phyloP scores from a whole-genome alignment of 2,888 invertebrate species.

The Nowickia ferox region DNA sequence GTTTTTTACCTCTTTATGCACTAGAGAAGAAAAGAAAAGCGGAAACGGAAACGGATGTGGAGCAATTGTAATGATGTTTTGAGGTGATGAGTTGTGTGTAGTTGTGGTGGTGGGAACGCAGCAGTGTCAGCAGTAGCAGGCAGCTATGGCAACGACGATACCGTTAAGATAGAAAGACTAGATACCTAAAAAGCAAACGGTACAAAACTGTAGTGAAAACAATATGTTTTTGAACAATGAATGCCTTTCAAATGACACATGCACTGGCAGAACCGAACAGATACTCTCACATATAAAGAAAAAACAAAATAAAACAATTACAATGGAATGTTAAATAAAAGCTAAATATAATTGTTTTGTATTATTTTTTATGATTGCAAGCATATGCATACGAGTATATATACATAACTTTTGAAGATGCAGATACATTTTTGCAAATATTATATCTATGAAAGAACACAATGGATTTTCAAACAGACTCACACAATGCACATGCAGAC shows the following conservation, averaged over 20 bases:
- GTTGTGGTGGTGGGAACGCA: constrained; percentile 19
- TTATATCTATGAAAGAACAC: constrained; percentile 10
- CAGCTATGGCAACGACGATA: constrained; percentile 3
- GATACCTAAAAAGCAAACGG: constrained; percentile 19
- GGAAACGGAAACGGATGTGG: constrained; percentile 70
- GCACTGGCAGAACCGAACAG: background rate
- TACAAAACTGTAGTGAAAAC: constrained; percentile 4
- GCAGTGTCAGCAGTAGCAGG: constrained; percentile 1
- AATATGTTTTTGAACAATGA: constrained; percentile 33
- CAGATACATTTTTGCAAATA: background rate
- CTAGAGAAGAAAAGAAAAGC: constrained; percentile 39
- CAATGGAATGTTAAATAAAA: constrained; percentile 33
- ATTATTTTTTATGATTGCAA: background rate
- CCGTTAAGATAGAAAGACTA: background rate
- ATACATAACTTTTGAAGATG: background rate
- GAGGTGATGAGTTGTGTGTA: constrained; percentile 45
- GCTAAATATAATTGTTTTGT: constrained; percentile 30
- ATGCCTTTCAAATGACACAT: constrained; percentile 36
- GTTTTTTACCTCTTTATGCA: constrained; percentile 10
- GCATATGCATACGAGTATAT: background rate
- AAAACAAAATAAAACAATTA: constrained; percentile 26
- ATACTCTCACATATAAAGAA: constrained; percentile 10
- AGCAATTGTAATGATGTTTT: constrained; percentile 69
- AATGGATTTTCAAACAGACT: constrained; percentile 36
- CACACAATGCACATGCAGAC: background rate